Evolutionary conservation across 2,797 vertebrate genomes (phyloP).

Genomic region (Poecile montanus): DNA sequence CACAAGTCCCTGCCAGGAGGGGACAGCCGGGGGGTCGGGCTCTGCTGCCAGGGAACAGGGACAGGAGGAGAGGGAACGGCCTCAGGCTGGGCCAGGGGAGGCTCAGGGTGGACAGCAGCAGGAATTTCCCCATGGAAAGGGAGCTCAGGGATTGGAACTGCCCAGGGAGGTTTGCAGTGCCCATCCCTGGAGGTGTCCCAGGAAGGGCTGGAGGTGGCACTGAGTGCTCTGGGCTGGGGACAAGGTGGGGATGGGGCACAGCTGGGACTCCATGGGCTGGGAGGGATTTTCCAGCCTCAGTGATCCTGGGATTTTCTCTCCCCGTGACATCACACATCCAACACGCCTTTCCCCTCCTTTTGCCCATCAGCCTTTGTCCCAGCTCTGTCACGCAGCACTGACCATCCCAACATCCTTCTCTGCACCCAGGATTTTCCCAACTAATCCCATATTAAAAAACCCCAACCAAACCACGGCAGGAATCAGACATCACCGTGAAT

Average conservation of each 20-base stretch:
- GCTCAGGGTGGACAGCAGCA: background rate
- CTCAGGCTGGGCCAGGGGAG: background rate
- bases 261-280: accelerated
- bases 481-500: background rate
- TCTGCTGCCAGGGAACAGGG: background rate
- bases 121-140: background rate
- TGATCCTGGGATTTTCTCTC: background rate
- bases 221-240: background rate
- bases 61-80: background rate
- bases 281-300: accelerated
- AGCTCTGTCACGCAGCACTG: background rate
- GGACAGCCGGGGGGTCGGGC: background rate
- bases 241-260: accelerated
- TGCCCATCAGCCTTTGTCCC: background rate
- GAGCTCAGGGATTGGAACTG: background rate
- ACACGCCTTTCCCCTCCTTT: background rate
- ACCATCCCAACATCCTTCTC: background rate
- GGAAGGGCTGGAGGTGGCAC: background rate
- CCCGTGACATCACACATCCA: background rate
- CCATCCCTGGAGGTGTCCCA: background rate
- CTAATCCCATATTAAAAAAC: background rate
- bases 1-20: background rate
- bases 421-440: background rate
- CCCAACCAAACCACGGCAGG: background rate
- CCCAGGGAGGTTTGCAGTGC: background rate